Evolutionary conservation across 2,797 vertebrate genomes (phyloP).

Genomic region (Hipposideros larvatus): DNA sequence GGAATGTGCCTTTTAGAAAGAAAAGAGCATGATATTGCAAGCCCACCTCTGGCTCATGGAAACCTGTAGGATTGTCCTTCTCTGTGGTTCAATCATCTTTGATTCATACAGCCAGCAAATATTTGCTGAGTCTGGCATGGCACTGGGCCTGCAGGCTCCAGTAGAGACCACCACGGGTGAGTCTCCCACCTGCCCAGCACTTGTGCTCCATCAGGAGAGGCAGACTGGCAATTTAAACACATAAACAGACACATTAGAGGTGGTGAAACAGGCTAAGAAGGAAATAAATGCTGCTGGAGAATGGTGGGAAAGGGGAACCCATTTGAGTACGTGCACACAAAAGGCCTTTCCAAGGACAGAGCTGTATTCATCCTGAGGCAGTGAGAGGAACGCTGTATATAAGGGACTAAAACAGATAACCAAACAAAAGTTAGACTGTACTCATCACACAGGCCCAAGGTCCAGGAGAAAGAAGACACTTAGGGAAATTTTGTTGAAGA

Average conservation of each 20-base stretch:
- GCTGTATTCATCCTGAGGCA: neutral
- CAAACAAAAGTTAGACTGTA: neutral
- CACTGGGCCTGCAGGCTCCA: neutral
- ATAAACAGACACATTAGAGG: neutral
- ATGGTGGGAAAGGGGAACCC: neutral
- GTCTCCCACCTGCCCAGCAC: neutral
- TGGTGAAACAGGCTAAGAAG: neutral
- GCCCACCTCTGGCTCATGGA: neutral
- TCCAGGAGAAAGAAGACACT: neutral
- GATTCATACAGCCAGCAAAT: neutral
- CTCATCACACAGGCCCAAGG: neutral
- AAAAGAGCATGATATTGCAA: neutral
- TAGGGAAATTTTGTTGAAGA: neutral
- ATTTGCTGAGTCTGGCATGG: neutral
- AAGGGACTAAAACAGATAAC: neutral
- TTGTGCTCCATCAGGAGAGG: neutral
- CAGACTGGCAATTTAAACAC: neutral
- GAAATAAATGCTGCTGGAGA: neutral
- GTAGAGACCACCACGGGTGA: neutral
- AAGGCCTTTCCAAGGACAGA: neutral
- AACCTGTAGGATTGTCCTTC: neutral
- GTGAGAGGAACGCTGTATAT: neutral
- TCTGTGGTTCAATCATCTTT: neutral
- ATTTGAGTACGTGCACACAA: rapidly evolving
- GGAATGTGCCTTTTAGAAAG: neutral